Evolutionary conservation across 2,888 invertebrate genomes (phyloP), one percentile per base, ranked within the genome.

Genomic region (Incurvaria masculella): DNA sequence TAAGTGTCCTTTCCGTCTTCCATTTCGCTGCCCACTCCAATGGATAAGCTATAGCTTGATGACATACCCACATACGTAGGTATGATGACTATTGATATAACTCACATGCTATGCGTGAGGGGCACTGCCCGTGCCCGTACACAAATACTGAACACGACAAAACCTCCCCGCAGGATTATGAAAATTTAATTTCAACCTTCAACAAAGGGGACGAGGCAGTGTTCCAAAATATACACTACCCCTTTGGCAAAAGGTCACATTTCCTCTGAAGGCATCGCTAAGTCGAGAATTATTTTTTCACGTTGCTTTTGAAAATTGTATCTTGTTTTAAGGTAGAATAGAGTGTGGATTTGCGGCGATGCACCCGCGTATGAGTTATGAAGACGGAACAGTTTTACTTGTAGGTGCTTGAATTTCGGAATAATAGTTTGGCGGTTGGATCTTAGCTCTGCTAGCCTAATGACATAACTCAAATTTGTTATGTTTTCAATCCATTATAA

Each of bases 131-230:
- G n/a, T n/a, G n/a, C n/a, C n/a, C n/a, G n/a, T 14, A 33, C 33
- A 33, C 8, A 33, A 33, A 33, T 33, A 33, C 33, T 33, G 33
- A 33, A 33, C 33, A 33, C 33, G 33, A 33, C 14, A 33, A 33
- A 33, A 33, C 33, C 33, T 33, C 33, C 47, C 45, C 58, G 55
- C 60, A 65, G 68, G 68, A 68, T 75, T 75, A 74, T 75, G 74
- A 72, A 75, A 75, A 71, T 74, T 72, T 73, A 72, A 80, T 79
- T 76, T 74, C 67, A 70, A 73, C 67, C 65, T 60, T 33, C 14
- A 8, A 3, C 8, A n/a, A 33, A 33, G 33, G 33, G 33, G 11
- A n/a, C 14, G 33, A 4, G 3, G 8, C 11, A 33, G 14, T 33
- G 11, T n/a, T 33, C 14, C 33, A 33, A 33, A 14, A 14, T 33